These are phyloP conservation scores for Aphaenogaster floridana DNA, from an alignment of 1,140 invertebrate species.

Conservation along the genomic window DNA sequence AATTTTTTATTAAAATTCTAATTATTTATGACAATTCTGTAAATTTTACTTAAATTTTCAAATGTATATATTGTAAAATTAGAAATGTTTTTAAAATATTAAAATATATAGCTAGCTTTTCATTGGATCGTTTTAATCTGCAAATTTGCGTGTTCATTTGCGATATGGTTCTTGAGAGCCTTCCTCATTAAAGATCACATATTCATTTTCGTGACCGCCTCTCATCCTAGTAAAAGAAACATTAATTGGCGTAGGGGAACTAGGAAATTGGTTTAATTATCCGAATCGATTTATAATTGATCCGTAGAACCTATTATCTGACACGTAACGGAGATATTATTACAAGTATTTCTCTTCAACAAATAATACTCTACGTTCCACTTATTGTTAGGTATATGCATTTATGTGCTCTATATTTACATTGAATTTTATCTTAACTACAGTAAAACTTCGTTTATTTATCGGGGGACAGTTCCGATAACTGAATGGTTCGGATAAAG, in stretches of 20 bases:
- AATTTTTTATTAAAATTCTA: not conserved
- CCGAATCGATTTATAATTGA: conserved; percentile 60
- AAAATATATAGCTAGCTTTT: not conserved
- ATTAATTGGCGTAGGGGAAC: conserved; percentile 48
- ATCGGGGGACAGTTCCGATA: no score
- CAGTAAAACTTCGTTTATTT: no score
- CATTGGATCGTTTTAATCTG: not conserved
- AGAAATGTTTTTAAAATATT: not conserved
- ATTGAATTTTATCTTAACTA: not conserved
- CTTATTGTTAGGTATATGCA: not conserved
- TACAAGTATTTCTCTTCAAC: conserved; percentile 1
- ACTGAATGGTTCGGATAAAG: no score
- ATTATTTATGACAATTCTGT: not conserved
- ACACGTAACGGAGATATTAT: conserved; percentile 23
- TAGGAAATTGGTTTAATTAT: conserved; percentile 59
- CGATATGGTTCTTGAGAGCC: conserved; percentile 35
- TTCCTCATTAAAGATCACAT: conserved; percentile 48
- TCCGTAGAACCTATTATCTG: not conserved
- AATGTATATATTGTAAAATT: not conserved
- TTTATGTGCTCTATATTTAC: not conserved
- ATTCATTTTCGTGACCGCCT: conserved; percentile 70
- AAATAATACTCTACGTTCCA: not conserved
- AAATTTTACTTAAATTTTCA: not conserved
- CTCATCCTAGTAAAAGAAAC: conserved; percentile 47
- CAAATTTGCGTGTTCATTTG: conserved; percentile 65